A percentile compares a stretch with the other conserved stretches of the same genome.
Evolutionary conservation across 2,888 invertebrate species (phyloP).

Genomic region (Drosophila planitibia): DNA sequence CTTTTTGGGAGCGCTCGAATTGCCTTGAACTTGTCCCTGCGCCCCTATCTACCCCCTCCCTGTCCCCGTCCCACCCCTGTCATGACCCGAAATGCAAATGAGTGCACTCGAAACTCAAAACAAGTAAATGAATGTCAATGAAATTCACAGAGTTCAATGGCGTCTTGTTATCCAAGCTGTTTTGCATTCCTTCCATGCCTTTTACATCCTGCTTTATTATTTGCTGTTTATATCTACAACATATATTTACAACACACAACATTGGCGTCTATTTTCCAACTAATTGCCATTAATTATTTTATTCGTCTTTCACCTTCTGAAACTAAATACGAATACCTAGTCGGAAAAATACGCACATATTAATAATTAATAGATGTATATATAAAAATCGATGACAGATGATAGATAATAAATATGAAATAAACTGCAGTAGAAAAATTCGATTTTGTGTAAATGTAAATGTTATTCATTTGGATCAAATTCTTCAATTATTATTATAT

Average conservation of each 20-base stretch:
- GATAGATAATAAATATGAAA: background rate
- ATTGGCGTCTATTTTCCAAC: background rate
- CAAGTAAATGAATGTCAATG: conserved; percentile 21
- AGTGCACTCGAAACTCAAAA: conserved; percentile 28
- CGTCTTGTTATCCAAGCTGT: background rate
- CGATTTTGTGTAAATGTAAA: background rate
- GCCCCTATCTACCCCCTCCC: background rate
- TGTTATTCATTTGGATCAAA: background rate
- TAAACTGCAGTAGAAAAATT: background rate
- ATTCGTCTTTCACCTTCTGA: background rate
- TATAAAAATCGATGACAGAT: background rate
- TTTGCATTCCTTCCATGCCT: background rate
- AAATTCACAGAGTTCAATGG: background rate
- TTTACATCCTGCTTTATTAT: background rate
- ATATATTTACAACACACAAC: background rate
- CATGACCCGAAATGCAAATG: conserved; percentile 25
- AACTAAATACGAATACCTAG: background rate
- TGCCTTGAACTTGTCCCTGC: conserved; percentile 47
- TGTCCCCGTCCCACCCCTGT: background rate
- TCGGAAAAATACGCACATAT: background rate
- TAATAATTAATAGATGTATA: background rate
- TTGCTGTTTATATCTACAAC: background rate
- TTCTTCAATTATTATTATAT: background rate
- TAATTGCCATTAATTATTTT: background rate
- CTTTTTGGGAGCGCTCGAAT: conserved; percentile 31